phyloP scores from a whole-genome alignment of 2,113 vertebrate species.

The Daboia siamensis region DNA sequence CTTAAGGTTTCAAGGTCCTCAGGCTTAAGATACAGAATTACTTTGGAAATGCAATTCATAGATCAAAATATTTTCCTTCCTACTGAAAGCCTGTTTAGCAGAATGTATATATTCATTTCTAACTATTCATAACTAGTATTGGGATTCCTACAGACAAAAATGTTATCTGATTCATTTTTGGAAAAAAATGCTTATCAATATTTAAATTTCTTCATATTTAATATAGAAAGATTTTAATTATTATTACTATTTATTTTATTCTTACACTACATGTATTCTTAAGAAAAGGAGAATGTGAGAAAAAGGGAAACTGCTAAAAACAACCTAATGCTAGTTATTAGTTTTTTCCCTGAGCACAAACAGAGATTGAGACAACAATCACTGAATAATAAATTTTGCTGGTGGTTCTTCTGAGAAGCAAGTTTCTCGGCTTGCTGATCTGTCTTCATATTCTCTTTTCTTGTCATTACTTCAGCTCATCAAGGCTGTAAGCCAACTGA shows the following conservation, averaged over 20 bases:
- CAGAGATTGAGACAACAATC: neutral
- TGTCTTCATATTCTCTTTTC: conserved; percentile 14
- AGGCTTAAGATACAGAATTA: neutral
- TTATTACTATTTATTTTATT: neutral
- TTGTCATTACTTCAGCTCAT: conserved; percentile 80
- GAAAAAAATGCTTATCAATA: neutral
- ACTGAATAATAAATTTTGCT: too few species aligned
- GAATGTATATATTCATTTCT: neutral
- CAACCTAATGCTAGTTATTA: neutral
- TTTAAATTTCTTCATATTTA: neutral
- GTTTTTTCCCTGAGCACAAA: neutral
- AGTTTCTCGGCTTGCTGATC: neutral
- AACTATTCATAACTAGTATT: neutral
- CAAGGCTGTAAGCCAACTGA: conserved; percentile 96
- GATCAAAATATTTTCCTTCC: neutral
- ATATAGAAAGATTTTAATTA: neutral
- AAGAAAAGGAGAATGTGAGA: neutral
- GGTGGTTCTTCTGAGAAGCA: neutral
- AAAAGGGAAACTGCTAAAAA: neutral
- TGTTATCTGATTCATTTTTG: neutral
- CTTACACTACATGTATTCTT: neutral
- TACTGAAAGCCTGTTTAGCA: neutral
- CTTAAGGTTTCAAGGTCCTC: neutral
- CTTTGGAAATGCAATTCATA: neutral
- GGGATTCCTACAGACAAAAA: neutral